Conservation (phyloP, 2,888 invertebrate species). For the Desoria tigrina region DNA sequence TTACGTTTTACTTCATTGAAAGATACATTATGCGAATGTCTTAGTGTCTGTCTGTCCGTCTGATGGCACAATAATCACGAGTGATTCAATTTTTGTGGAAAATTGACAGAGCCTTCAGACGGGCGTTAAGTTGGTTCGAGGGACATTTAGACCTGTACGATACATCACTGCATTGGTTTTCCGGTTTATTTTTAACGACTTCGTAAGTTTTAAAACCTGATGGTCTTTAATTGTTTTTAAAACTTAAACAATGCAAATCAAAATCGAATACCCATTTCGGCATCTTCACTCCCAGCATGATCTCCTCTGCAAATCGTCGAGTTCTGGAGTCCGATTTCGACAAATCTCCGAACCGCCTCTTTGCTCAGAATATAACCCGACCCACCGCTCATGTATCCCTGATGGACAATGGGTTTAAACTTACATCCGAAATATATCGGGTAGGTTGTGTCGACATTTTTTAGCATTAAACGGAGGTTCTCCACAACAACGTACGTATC, state of each 20-base stretch:
- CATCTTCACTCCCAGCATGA: conserved; percentile 81
- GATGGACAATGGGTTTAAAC: conserved; percentile 79
- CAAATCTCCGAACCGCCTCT: conserved; percentile 75
- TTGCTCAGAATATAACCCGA: conserved; percentile 85
- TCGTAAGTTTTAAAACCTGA: too few relatives aligned
- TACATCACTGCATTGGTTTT: too few relatives aligned
- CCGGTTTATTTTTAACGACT: too few relatives aligned
- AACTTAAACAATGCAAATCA: not conserved
- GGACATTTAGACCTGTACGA: too few relatives aligned
- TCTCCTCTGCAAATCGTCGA: conserved; percentile 68
- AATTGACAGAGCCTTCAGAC: too few relatives aligned
- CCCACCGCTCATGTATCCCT: conserved; percentile 90
- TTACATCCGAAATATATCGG: conserved; percentile 88
- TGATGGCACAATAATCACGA: too few relatives aligned
- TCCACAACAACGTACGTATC: conserved; percentile 77
- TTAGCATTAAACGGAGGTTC: conserved; percentile 86
- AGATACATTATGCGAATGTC: too few relatives aligned
- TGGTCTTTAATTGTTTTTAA: not conserved
- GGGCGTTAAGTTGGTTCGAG: too few relatives aligned
- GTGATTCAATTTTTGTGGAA: too few relatives aligned
- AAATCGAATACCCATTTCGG: conserved; percentile 73
- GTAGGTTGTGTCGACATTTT: conserved; percentile 69
- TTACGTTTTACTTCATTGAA: not conserved
- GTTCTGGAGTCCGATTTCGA: conserved; percentile 72
- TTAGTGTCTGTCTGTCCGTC: too few relatives aligned